Evolutionary conservation across 2,113 vertebrate species (phyloP), one percentile per base, ranked within the genome.

Genomic region (Passer montanus): DNA sequence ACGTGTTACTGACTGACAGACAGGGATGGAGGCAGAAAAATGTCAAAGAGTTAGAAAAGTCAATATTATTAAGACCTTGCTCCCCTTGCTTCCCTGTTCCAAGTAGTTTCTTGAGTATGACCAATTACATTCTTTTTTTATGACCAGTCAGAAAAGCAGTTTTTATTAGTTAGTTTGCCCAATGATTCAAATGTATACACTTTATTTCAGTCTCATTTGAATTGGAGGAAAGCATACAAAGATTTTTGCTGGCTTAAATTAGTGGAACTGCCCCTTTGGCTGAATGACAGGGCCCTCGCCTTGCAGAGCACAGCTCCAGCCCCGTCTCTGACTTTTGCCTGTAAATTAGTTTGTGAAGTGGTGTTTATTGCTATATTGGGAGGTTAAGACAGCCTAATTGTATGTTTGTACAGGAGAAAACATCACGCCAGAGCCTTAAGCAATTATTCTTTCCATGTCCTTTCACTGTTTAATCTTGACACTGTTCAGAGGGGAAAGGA

Each of bases 311-410:
- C 83, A 93, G 89, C 96, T 98, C 95, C 92, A 97, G 87, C 96
- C 88, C 92, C 0, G 97, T 97, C 95, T 96, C 93, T 89, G 93
- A 97, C 94, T 97, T 97, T 96, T 82, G 95, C 96, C 97, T 98
- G 98, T 98, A 98, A 98, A 98, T 98, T 98, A 98, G 97, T 97
- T 97, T 97, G 95, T 96, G 97, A 98, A 97, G 95, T 97, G 97
- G 97, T 98, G 98, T 98, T 98, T 98, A 98, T 98, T 97, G 97
- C 98, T 98, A 95, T 97, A 97, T 80, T 72, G 92, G 97, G 98
- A 98, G 97, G 98, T 98, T 98, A 98, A 98, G 97, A 98, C 98
- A 98, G 97, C 96, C 98, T 98, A 98, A 98, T 98, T 98, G 97
- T 96, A 97, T 98, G 96, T 98, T 98, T 98, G 97, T 97, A 95